Evolutionary conservation across 2,113 vertebrate species (phyloP).

Genomic region (Isurus oxyrinchus): DNA sequence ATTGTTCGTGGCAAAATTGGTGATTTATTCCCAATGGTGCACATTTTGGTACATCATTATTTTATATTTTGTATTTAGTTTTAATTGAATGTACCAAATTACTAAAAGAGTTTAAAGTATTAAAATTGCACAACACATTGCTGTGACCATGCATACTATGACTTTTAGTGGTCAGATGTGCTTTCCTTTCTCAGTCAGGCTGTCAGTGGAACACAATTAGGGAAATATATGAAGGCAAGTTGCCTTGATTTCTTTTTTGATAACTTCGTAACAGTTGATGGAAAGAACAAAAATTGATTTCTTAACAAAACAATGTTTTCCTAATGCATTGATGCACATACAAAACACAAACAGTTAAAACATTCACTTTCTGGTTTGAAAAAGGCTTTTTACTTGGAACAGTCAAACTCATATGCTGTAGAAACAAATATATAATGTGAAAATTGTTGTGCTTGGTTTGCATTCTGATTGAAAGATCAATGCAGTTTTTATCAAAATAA

Average conservation of each 20-base stretch:
- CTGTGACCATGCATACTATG: neutral
- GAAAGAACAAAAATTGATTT: neutral
- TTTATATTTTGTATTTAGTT: neutral
- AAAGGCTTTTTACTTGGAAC: neutral
- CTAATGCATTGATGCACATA: neutral
- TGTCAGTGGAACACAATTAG: neutral
- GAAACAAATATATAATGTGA: neutral
- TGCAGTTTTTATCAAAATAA: neutral
- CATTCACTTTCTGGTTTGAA: neutral
- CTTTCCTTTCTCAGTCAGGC: neutral
- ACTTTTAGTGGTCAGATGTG: neutral
- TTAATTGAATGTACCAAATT: neutral
- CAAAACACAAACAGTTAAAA: neutral
- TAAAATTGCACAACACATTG: neutral
- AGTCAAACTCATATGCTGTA: neutral
- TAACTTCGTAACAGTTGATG: neutral
- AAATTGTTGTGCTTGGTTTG: neutral
- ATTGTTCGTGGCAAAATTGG: neutral
- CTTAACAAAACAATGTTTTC: neutral
- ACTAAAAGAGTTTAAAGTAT: neutral
- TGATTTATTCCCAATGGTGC: neutral
- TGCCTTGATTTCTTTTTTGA: neutral
- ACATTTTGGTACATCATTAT: neutral
- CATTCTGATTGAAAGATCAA: conserved; percentile 7
- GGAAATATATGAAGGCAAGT: neutral